phyloP scores from a whole-genome alignment of 1,140 invertebrate species.

The Rhopalosiphum padi region DNA sequence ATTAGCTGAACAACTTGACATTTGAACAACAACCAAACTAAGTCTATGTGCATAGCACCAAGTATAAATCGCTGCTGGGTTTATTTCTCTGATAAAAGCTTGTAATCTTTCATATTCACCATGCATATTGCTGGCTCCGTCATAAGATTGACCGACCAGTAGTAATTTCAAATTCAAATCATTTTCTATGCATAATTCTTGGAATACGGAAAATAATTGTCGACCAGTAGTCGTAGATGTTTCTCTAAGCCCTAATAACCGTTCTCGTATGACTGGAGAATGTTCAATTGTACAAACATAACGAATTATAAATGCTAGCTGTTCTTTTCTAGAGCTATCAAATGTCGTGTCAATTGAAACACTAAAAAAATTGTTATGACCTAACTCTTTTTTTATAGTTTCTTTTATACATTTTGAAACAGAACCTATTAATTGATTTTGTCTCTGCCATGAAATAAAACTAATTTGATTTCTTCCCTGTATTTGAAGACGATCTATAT shows the following conservation, averaged over 20 bases:
- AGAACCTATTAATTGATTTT: conserved; percentile 11
- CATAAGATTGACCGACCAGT: background rate
- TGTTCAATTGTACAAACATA: background rate
- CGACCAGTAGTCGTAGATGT: background rate
- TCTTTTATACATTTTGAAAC: background rate
- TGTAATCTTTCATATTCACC: conserved; percentile 1
- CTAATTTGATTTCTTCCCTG: background rate
- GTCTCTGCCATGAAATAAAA: conserved; percentile 1
- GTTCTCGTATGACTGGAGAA: background rate
- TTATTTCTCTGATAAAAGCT: background rate
- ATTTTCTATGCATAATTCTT: conserved; percentile 6
- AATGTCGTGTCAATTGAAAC: conserved; percentile 31
- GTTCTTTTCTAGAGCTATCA: background rate
- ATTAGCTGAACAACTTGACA: background rate
- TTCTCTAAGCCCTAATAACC: conserved; percentile 11
- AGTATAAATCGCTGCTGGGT: background rate
- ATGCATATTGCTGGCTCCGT: background rate
- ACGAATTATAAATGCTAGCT: conserved; percentile 8
- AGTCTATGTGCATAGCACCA: background rate
- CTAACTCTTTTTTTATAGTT: background rate
- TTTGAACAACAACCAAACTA: conserved; percentile 16
- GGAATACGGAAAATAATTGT: conserved; percentile 13
- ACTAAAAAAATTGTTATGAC: background rate
- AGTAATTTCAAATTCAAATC: background rate
- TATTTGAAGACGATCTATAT: background rate